Conservation (phyloP, 2,797 vertebrate genomes). For the Tenualosa thibaudeaui region DNA sequence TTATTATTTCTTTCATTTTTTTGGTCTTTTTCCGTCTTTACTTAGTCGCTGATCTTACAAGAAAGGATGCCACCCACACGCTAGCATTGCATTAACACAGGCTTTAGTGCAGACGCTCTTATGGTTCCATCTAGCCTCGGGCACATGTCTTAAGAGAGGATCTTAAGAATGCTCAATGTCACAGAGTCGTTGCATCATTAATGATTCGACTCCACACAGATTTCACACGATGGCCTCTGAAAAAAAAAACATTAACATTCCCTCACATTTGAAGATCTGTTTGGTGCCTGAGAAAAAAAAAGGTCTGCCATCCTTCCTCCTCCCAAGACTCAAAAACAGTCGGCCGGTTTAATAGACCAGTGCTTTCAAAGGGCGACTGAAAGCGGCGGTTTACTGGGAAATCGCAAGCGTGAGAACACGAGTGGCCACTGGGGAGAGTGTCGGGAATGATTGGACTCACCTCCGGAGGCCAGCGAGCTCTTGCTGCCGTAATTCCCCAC, state of each 20-base stretch:
- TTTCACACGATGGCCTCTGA: not conserved
- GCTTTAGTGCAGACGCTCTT: not conserved
- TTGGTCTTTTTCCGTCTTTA: too few species aligned
- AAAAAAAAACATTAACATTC: not conserved
- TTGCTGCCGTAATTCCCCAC: slow-evolving; percentile 34
- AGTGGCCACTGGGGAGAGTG: not conserved
- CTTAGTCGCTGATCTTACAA: not conserved
- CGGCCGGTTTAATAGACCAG: not conserved
- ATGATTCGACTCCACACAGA: not conserved
- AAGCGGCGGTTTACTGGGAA: not conserved
- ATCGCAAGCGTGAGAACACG: not conserved
- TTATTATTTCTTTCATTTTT: too few species aligned
- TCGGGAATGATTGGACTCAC: slow-evolving; percentile 35
- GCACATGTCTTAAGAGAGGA: not conserved
- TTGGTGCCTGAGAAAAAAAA: not conserved
- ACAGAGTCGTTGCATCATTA: not conserved
- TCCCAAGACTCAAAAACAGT: not conserved
- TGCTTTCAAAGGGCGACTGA: not conserved
- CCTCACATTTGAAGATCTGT: not conserved
- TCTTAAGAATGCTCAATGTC: not conserved
- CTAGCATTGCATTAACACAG: not conserved
- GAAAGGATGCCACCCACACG: not conserved
- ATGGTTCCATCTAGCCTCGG: not conserved
- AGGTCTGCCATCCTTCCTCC: not conserved
- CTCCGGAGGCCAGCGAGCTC: slow-evolving; percentile 39